phyloP scores from a whole-genome alignment of 2,888 invertebrate genomes.

The Subacronicta megacephala region DNA sequence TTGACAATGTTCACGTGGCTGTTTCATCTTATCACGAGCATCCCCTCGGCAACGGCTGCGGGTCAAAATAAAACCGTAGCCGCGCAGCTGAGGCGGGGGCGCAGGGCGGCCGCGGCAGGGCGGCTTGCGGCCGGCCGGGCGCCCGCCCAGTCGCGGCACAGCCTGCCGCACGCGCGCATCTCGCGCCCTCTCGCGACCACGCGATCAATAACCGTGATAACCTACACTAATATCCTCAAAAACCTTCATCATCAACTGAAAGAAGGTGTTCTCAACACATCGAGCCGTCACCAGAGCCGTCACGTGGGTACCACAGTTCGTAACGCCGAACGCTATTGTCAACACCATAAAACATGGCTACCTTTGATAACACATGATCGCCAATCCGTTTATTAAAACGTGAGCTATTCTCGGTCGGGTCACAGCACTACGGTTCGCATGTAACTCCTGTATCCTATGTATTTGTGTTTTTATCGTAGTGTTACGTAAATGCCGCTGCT shows the following conservation, averaged over 20 bases:
- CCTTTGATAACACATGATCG: constrained; percentile 82
- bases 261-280: constrained; percentile 14
- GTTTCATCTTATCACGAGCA: constrained; percentile 62
- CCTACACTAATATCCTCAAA: constrained; percentile 57
- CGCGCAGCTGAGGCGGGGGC: constrained; percentile 76
- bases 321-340: constrained; percentile 63
- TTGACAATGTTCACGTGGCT: constrained; percentile 71
- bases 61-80: constrained; percentile 72
- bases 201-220: constrained; percentile 78
- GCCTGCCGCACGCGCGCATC: constrained; percentile 84
- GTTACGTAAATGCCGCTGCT: constrained; percentile 79
- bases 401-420: constrained; percentile 67
- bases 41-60: constrained; percentile 71
- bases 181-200: constrained; percentile 67
- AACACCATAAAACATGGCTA: constrained; percentile 75
- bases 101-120: constrained; percentile 58
- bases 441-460: constrained; percentile 36
- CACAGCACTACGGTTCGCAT: constrained; percentile 31
- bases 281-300: constrained; percentile 5
- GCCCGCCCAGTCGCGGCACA: constrained; percentile 84
- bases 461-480: constrained; percentile 54
- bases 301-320: constrained; percentile 61
- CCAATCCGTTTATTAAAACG: constrained; percentile 60
- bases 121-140: constrained; percentile 62
- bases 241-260: constrained; percentile 40